phyloP scores from a whole-genome alignment of 2,113 vertebrate species.

The Columba livia region DNA sequence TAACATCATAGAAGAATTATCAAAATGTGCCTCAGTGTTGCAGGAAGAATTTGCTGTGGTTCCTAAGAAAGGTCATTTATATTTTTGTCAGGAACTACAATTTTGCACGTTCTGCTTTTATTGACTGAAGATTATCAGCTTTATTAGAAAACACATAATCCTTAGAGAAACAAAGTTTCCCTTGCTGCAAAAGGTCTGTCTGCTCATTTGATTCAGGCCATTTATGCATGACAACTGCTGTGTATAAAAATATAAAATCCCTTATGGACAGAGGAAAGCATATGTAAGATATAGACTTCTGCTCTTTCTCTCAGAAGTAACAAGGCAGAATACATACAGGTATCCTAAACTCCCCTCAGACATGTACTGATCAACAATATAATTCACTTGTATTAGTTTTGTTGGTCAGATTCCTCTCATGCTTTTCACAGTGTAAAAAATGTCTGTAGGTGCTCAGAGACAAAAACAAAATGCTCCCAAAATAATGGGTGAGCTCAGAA shows the following conservation, averaged over 20 bases:
- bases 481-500: not conserved
- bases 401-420: not conserved
- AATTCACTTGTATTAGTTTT: not conserved
- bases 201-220: not conserved
- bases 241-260: not conserved
- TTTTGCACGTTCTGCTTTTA: conserved; percentile 2
- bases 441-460: not conserved
- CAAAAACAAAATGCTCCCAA: not conserved
- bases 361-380: not conserved
- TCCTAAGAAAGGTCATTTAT: not conserved
- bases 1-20: not conserved
- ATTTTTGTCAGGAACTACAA: not conserved
- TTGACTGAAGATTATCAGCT: not conserved
- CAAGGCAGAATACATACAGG: not conserved
- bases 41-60: not conserved
- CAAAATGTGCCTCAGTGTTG: not conserved
- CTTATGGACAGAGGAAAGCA: not conserved
- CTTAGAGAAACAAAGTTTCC: not conserved
- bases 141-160: conserved; percentile 12
- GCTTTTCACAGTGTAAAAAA: not conserved
- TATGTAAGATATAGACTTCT: not conserved
- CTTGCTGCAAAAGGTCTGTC: not conserved
- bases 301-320: not conserved
- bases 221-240: not conserved
- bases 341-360: not conserved